Conservation (phyloP, 2,113 vertebrate species). For the Rynchops niger region DNA sequence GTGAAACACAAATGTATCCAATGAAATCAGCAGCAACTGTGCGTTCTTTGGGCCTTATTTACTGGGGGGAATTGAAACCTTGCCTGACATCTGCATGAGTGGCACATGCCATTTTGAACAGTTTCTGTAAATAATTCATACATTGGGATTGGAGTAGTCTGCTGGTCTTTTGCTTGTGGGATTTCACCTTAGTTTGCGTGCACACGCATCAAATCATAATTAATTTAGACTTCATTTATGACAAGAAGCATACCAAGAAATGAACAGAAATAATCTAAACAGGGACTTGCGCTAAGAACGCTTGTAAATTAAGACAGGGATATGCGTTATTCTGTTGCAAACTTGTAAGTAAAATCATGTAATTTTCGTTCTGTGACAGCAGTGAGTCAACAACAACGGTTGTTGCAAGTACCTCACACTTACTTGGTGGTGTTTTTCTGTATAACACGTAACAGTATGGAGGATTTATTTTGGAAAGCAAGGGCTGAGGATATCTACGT, state of each 20-base stretch:
- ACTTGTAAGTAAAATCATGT: neutral
- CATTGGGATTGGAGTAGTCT: neutral
- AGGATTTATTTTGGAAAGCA: neutral
- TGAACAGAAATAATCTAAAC: neutral
- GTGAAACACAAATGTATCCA: neutral
- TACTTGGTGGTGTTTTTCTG: neutral
- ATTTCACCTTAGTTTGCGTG: neutral
- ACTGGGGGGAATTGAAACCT: neutral
- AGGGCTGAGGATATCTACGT: neutral
- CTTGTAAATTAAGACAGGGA: neutral
- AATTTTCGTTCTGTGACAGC: neutral
- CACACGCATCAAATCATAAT: neutral
- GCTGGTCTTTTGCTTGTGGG: neutral
- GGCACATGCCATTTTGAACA: neutral
- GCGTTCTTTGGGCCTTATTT: neutral
- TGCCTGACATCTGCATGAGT: neutral
- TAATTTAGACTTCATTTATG: neutral
- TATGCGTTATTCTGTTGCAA: neutral
- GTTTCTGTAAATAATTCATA: neutral
- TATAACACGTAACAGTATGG: neutral
- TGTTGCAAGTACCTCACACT: neutral
- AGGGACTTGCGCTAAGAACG: neutral
- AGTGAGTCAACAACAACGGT: neutral
- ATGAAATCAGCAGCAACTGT: neutral
- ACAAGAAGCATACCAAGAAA: neutral